Evolutionary conservation across 92 coral and sea anemone genomes (phyloP).

Genomic region (Zoanthus solanderi): DNA sequence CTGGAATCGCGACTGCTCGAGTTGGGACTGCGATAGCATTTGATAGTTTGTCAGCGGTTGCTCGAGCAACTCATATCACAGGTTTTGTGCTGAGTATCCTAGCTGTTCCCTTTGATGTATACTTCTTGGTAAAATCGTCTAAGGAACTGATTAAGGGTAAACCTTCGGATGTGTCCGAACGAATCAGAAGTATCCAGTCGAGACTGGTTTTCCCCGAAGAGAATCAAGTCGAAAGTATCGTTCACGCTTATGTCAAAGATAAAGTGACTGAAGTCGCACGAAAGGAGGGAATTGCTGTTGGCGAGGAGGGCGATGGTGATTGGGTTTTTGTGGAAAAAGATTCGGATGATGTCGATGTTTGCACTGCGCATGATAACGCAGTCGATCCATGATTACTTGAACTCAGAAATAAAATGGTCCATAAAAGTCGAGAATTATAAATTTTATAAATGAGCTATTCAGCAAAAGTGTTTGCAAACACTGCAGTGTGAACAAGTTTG

Average conservation of each 20-base stretch:
- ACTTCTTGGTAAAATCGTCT: conserved; percentile 69
- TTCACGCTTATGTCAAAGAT: conserved; percentile 60
- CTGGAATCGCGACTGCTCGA: conserved; percentile 65
- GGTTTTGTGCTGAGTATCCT: conserved; percentile 69
- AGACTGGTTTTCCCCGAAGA: conserved; percentile 70
- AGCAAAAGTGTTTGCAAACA: no score
- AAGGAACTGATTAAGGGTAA: conserved; percentile 53
- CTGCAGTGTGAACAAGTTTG: no score
- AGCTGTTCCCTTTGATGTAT: conserved; percentile 69
- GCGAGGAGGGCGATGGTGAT: background rate
- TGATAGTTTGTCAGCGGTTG: conserved; percentile 64
- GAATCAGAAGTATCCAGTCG: conserved; percentile 55
- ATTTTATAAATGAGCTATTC: no score
- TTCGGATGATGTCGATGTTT: background rate
- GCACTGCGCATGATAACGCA: background rate
- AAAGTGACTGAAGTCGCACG: conserved; percentile 36
- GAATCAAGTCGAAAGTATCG: conserved; percentile 42
- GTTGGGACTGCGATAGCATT: conserved; percentile 64
- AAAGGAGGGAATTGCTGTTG: conserved; percentile 6
- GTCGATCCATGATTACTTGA: background rate
- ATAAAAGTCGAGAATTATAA: no score
- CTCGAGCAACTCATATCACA: conserved; percentile 69
- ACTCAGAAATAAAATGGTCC: background rate
- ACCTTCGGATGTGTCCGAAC: conserved; percentile 67
- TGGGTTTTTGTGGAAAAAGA: background rate